phyloP scores from a whole-genome alignment of 30 jellyfish, hydroid and myxozoan genomes.

The Catostylus mosaicus region DNA sequence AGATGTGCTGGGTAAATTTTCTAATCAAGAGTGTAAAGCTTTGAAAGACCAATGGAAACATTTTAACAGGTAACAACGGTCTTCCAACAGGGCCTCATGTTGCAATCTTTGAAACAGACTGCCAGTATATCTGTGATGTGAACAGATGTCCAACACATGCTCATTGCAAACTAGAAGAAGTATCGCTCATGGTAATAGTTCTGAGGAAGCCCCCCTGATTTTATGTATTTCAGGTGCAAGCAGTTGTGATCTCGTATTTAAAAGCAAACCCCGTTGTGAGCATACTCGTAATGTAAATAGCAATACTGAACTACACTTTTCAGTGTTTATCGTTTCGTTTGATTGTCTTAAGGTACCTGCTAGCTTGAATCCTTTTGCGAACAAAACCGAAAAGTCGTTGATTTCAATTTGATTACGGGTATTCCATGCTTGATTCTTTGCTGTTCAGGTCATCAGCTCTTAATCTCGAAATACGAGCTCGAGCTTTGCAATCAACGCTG shows the following conservation, averaged over 20 bases:
- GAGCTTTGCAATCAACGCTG: background rate
- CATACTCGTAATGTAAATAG: constrained; percentile 4
- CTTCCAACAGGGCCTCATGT: too few relatives aligned
- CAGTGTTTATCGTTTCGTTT: background rate
- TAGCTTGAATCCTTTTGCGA: background rate
- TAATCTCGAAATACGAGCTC: background rate
- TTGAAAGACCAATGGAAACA: too few relatives aligned
- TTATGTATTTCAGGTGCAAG: background rate
- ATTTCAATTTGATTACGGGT: background rate
- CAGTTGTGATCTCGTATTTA: background rate
- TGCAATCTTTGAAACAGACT: too few relatives aligned
- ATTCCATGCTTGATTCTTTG: background rate
- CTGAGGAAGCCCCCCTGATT: background rate
- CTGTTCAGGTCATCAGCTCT: background rate
- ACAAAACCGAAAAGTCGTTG: background rate
- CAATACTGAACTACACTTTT: background rate
- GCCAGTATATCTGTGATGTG: too few relatives aligned
- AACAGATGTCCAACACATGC: background rate
- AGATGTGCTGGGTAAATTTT: too few relatives aligned
- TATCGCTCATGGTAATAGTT: background rate
- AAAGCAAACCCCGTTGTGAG: constrained; percentile 6
- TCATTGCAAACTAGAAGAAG: too few relatives aligned
- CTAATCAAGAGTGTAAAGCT: too few relatives aligned
- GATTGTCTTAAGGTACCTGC: background rate
- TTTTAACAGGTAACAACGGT: too few relatives aligned